These are phyloP conservation scores for Lathronympha strigana DNA, from an alignment of 2,888 invertebrate genomes.

Conservation along the genomic window DNA sequence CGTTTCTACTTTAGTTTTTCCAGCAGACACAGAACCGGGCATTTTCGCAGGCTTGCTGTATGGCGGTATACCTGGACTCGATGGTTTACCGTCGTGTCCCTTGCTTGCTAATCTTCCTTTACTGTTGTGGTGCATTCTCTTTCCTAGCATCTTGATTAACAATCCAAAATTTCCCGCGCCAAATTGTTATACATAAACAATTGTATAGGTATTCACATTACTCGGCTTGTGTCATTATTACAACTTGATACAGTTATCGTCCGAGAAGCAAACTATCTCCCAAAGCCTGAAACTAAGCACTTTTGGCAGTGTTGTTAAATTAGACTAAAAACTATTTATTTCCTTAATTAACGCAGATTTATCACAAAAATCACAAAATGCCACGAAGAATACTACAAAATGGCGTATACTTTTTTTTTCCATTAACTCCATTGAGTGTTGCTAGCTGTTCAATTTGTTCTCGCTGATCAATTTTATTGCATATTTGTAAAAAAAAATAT, in stretches of 20 bases:
- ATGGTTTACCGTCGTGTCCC: constrained; percentile 79
- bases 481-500: neutral
- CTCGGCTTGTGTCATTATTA: constrained; percentile 30
- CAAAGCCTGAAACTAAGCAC: neutral
- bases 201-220: constrained; percentile 31
- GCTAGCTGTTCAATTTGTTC: neutral
- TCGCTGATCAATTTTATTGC: neutral
- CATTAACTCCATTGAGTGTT: neutral
- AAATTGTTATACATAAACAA: constrained; percentile 51
- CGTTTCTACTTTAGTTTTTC: constrained; percentile 74
- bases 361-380: constrained; percentile 5
- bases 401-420: constrained; percentile 48
- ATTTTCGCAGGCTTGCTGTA: constrained; percentile 78
- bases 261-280: neutral
- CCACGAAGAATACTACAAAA: constrained; percentile 51
- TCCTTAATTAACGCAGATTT: neutral
- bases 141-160: constrained; percentile 71
- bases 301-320: neutral
- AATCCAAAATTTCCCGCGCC: constrained; percentile 73
- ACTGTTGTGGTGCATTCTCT: constrained; percentile 80
- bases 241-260: neutral
- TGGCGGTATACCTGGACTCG: constrained; percentile 78
- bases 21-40: constrained; percentile 69
- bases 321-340: neutral
- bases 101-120: constrained; percentile 80